phyloP scores from a whole-genome alignment of 2,888 invertebrate species.

The Parnassius glacialis region DNA sequence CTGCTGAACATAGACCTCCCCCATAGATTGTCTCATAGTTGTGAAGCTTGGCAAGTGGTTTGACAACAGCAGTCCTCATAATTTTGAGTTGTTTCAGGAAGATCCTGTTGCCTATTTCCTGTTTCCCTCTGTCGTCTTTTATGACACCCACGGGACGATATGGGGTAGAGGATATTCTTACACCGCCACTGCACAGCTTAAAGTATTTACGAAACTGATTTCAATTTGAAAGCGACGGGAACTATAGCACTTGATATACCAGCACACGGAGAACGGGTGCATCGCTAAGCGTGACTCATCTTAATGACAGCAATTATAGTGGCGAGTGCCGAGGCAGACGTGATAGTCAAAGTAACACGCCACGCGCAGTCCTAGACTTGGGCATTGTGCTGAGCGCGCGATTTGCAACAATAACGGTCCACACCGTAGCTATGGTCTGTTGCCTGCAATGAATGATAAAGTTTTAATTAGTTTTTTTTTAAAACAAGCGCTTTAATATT shows the following conservation, averaged over 20 bases:
- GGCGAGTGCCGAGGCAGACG: conserved; percentile 47
- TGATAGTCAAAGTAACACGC: conserved; percentile 49
- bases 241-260: conserved; percentile 64
- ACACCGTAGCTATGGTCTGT: conserved; percentile 27
- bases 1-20: too few species aligned
- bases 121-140: too few species aligned
- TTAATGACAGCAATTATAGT: conserved; percentile 74
- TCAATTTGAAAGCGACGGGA: conserved; percentile 29
- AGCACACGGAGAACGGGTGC: conserved; percentile 56
- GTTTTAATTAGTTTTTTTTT: background rate
- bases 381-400: conserved; percentile 8
- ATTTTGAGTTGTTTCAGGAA: background rate
- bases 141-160: too few species aligned
- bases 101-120: too few species aligned
- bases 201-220: conserved; percentile 25
- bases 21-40: too few species aligned
- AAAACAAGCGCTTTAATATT: background rate
- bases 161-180: too few species aligned
- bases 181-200: too few species aligned
- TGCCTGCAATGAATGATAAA: conserved; percentile 17
- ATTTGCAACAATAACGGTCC: conserved; percentile 27
- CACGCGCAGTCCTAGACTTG: conserved; percentile 48
- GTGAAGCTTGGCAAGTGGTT: too few species aligned
- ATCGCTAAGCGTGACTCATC: conserved; percentile 78
- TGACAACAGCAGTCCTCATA: background rate